Base-by-base conservation (phyloP, 2,113 vertebrate species). In the Paramisgurnus dabryanus region DNA sequence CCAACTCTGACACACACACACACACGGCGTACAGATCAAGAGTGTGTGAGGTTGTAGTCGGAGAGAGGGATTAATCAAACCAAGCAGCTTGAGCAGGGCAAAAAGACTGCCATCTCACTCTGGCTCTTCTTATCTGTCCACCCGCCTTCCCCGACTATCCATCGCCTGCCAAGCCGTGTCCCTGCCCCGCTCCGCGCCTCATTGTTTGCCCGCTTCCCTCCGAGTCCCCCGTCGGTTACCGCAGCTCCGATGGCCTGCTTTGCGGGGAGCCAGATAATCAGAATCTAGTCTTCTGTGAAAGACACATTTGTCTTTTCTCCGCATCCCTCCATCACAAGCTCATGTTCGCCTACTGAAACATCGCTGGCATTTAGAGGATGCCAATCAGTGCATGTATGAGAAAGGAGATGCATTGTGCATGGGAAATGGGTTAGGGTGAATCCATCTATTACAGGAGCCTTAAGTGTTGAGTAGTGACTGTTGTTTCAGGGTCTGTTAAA, bases 261-360 rank as follows among this genome's bases (percentile, higher is more conserved):
- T 79, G 81, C 84, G 77, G 87, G 85, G 87, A 87, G 87, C 83
- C 85, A 86, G 82, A 84, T 87, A 89, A 91, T 92, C 81, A 85
- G 85, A 86, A 88, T 88, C 87, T 88, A 89, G 88, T 91, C 86
- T 86, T 86, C 86, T 81, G 87, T 91, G 89, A 92, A 91, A 89
- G 88, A 90, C 86, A 88, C 87, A 90, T 89, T 90, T 89, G 87
- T 90, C 86, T 89, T 87, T 80, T 82, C 45, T 69, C 87, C 71
- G 81, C 81, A 70, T 83, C 80, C 11, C 12, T 85, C 80, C 64
- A 75, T 79, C 76, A 66, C 67, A 60, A 78, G 79, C 79, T 61
- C 73, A 34, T 73, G 73, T 76, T 67, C 75, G 71, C 43, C 76
- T 70, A 78, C 43, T 79, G 79, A 78, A 83, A 83, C 78, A 80